Evolutionary conservation across 2,113 vertebrate species (phyloP), one percentile per base, ranked within the genome.

Genomic region (Etheostoma spectabile): DNA sequence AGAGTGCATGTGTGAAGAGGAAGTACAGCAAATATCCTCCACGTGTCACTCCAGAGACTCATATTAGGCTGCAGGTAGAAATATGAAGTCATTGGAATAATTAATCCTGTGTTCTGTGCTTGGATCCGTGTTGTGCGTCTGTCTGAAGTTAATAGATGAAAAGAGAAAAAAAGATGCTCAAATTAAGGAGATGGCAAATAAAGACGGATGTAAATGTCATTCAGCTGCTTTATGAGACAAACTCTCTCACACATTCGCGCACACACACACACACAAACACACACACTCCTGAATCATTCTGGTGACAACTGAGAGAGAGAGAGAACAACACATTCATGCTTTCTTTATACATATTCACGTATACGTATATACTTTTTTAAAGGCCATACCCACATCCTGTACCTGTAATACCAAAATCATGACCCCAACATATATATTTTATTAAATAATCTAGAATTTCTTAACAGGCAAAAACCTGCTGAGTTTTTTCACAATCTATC

Each of bases 171-270:
- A 77, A 49, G 35, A 33, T 22, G 64, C 48, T 81, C 24, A 64
- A 75, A 79, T 51, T 38, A 59, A 48, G 22, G 21, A 73, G 68
- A 70, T 16, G 1, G 53, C 19, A 55, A 77, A 79, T 72, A 64
- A 61, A 65, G 81, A 85, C 33, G 59, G 65, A 81, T 74, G 33
- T 57, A 64, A 76, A 78, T 38, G 62, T 72, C 71, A 74, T 55
- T 35, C 59, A 45, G 68, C 33, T 49, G 33, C 57, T 56, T 38
- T 14, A 62, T 7, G n/a, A 42, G 38, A 42, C 38, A 42, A 42
- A 42, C 38, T 3, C 38, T 2, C 7, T 8, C 38, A 42, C 38
- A 30, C 30, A 30, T 4, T 4, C 10, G 2, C 38, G 2, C 7
- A 38, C 38, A 42, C 38, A 30, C 30, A 30, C 30, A 30, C 30